These are phyloP conservation scores for Hesperia comma DNA, from an alignment of 2,888 invertebrate genomes.

Conservation along the genomic window DNA sequence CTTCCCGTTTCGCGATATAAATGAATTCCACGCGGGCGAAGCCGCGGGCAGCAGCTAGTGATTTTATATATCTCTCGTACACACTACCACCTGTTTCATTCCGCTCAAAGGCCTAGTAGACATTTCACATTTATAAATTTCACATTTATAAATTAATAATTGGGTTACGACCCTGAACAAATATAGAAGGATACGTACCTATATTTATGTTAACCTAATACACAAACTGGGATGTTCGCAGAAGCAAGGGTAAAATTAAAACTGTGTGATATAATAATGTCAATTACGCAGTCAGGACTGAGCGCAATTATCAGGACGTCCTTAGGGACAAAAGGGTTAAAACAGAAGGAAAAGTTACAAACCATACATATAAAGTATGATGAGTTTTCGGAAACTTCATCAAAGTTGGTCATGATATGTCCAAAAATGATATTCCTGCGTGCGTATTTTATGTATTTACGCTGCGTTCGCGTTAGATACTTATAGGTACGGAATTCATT, in stretches of 20 bases:
- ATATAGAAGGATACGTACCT: not conserved
- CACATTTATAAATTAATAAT: too few relatives aligned
- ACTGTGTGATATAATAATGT: conserved; percentile 22
- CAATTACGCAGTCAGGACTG: conserved; percentile 6
- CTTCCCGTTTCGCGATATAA: too few relatives aligned
- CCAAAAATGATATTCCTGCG: not conserved
- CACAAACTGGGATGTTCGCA: conserved; percentile 5
- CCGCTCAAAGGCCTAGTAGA: too few relatives aligned
- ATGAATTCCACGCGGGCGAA: too few relatives aligned
- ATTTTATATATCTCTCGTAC: too few relatives aligned
- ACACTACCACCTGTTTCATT: too few relatives aligned
- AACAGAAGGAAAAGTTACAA: conserved; percentile 2
- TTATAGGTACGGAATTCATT: too few relatives aligned
- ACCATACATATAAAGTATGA: conserved; percentile 4
- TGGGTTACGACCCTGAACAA: too few relatives aligned
- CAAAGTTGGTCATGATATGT: not conserved
- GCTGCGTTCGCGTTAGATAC: too few relatives aligned
- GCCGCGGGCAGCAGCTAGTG: too few relatives aligned
- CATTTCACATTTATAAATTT: too few relatives aligned
- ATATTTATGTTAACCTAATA: conserved; percentile 15
- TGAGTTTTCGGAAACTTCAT: not conserved
- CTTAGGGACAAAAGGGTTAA: conserved; percentile 19
- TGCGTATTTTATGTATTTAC: too few relatives aligned
- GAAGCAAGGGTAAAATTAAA: conserved; percentile 23
- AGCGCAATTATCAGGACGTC: conserved; percentile 16